Evolutionary conservation across 1,140 invertebrate genomes (phyloP).

Genomic region (Penaeus chinensis): DNA sequence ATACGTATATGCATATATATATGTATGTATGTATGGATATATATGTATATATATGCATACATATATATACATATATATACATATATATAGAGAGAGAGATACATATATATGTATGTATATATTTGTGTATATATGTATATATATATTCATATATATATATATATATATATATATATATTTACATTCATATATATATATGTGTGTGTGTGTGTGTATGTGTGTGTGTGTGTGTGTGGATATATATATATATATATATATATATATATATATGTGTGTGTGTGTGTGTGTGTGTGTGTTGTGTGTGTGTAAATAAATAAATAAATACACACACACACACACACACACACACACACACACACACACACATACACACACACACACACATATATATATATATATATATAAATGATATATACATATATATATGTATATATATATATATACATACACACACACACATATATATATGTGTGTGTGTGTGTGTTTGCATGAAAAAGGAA

Average conservation of each 20-base stretch:
- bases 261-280: background rate
- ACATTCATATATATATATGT: background rate
- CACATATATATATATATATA: background rate
- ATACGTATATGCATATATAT: no score
- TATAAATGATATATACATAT: background rate
- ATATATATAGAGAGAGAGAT: background rate
- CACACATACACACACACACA: background rate
- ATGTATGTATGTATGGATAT: background rate
- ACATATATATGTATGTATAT: background rate
- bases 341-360: background rate
- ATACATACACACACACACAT: background rate
- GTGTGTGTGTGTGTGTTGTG: background rate
- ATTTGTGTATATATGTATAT: background rate
- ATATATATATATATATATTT: conserved; percentile 10
- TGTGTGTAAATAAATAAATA: no score
- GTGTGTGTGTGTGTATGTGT: conserved; percentile 5
- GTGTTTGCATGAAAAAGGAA: background rate
- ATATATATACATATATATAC: background rate
- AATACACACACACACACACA: background rate
- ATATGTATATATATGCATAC: background rate
- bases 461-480: background rate
- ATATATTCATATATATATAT: background rate
- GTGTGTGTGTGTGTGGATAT: background rate
- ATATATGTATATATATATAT: conserved; percentile 5
- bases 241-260: background rate